Conservation (phyloP, 2,113 vertebrate species). For the Pygoscelis antarcticus region DNA sequence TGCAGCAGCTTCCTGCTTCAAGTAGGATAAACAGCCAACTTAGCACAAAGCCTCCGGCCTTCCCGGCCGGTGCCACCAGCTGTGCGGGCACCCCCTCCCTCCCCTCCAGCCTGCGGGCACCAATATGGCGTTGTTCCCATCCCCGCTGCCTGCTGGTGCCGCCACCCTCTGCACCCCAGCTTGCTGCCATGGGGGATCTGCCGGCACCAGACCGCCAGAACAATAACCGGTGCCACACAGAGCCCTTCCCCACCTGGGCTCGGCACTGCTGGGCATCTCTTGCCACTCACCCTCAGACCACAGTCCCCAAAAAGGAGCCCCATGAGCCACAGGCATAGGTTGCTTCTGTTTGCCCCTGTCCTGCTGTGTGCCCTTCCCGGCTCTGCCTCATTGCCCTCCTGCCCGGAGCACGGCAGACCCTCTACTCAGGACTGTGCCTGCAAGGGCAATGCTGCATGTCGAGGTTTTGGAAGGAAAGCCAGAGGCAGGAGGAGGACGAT, state of each 20-base stretch:
- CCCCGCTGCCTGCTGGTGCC: accelerated
- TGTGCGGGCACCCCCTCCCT: background rate
- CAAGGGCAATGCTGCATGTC: accelerated
- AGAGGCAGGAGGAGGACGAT: background rate
- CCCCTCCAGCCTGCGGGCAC: accelerated
- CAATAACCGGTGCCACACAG: accelerated
- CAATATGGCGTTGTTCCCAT: accelerated
- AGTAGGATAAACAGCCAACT: background rate
- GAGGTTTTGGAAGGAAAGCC: background rate
- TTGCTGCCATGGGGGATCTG: background rate
- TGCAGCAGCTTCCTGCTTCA: background rate
- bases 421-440: background rate
- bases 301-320: background rate
- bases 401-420: background rate
- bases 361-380: accelerated
- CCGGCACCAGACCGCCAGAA: background rate
- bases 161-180: background rate
- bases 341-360: background rate
- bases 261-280: accelerated
- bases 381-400: background rate
- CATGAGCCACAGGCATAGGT: background rate
- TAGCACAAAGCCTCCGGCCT: background rate
- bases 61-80: background rate
- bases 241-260: background rate
- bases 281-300: background rate